Evolutionary conservation across 2,113 vertebrate species (phyloP).

Genomic region (Nicator chloris): DNA sequence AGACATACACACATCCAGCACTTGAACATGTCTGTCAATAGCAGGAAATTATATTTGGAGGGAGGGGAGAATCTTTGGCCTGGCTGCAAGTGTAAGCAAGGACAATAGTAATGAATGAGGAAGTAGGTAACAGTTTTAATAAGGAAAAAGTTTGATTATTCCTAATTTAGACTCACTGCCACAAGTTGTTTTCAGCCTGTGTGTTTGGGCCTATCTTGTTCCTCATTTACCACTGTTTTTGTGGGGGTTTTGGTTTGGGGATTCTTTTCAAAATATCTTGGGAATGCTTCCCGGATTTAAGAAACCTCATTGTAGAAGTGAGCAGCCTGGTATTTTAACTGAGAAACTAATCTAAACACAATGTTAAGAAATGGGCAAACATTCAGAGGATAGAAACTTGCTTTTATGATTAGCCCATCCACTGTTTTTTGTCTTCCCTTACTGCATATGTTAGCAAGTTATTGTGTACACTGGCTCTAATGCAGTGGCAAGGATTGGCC

Average conservation of each 20-base stretch:
- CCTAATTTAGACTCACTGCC: neutral
- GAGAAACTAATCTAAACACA: neutral
- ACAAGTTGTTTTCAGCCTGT: neutral
- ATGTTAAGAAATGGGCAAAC: neutral
- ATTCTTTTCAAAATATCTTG: neutral
- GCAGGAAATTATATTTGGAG: constrained; percentile 44
- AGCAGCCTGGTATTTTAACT: neutral
- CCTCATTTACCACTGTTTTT: neutral
- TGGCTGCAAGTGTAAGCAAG: constrained; percentile 4
- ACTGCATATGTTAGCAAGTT: neutral
- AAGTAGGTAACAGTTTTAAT: constrained; percentile 9
- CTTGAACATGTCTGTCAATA: constrained; percentile 45
- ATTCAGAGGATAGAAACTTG: neutral
- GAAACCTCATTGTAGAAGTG: neutral
- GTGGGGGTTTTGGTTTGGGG: neutral
- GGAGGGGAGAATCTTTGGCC: constrained; percentile 36
- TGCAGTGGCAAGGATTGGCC: neutral
- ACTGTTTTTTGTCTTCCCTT: neutral
- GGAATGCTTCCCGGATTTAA: neutral
- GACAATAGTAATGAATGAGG: constrained; percentile 3
- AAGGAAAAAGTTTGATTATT: constrained; percentile 1
- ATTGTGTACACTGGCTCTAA: neutral
- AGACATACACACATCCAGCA: neutral
- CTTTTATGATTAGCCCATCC: neutral
- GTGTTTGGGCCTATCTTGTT: neutral